phyloP scores from a whole-genome alignment of 1,140 invertebrate genomes.

The Trinorchestia longiramus region DNA sequence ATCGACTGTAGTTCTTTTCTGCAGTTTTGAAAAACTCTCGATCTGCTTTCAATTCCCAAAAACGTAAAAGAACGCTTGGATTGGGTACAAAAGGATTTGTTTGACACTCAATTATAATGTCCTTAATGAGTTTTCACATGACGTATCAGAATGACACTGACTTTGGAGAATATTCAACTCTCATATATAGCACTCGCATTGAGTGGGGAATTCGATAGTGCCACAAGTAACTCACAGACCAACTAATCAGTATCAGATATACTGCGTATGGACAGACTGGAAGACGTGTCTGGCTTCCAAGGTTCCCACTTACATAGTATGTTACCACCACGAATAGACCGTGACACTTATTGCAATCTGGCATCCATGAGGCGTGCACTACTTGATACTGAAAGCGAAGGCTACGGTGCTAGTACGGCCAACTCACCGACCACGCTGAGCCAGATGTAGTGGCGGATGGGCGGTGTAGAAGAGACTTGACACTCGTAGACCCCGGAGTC shows the following conservation, averaged over 20 bases:
- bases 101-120: background rate
- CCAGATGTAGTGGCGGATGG: constrained; percentile 64
- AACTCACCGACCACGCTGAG: constrained; percentile 64
- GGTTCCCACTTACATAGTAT: background rate
- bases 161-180: background rate
- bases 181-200: background rate
- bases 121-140: background rate
- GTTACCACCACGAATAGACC: too few species aligned
- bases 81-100: background rate
- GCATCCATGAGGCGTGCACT: too few species aligned
- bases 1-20: too few species aligned
- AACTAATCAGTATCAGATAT: background rate
- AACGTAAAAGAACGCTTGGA: background rate
- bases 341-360: too few species aligned
- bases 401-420: too few species aligned
- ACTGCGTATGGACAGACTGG: background rate
- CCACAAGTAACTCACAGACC: too few species aligned
- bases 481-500: constrained; percentile 85
- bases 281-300: background rate
- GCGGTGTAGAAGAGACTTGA: constrained; percentile 88
- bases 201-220: background rate
- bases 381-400: too few species aligned
- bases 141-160: background rate
- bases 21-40: background rate
- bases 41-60: background rate